Evolutionary conservation across 2,113 vertebrate genomes (phyloP).

Genomic region (Chionodraco myersi): DNA sequence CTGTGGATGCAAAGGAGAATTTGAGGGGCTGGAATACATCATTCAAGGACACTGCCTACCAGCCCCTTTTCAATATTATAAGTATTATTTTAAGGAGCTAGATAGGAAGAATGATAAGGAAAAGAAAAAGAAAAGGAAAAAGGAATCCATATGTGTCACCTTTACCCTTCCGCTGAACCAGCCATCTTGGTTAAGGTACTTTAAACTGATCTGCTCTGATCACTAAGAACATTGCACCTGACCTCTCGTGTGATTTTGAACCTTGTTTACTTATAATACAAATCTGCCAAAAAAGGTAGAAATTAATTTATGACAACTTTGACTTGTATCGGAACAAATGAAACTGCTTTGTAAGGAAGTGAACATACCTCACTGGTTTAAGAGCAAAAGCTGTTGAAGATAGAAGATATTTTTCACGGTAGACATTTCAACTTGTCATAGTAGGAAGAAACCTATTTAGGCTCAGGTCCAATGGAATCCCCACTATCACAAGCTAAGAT

Average conservation of each 20-base stretch:
- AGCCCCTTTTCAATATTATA: slow-evolving; percentile 57
- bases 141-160: slow-evolving; percentile 65
- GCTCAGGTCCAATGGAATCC: too few species aligned
- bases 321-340: background rate
- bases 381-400: background rate
- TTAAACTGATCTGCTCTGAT: background rate
- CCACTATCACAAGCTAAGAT: too few species aligned
- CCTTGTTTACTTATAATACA: background rate
- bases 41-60: slow-evolving; percentile 60
- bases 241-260: background rate
- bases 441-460: background rate
- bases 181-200: slow-evolving; percentile 50
- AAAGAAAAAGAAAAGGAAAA: too few species aligned
- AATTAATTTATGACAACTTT: background rate
- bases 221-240: background rate
- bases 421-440: background rate
- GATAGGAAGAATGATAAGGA: rapidly evolving
- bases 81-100: slow-evolving; percentile 47
- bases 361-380: background rate
- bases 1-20: slow-evolving; percentile 36
- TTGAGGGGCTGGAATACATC: rapidly evolving
- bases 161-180: slow-evolving; percentile 15
- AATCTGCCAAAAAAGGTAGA: background rate
- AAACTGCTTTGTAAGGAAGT: background rate
- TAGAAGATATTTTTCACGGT: background rate